A percentile compares a stretch with the other conserved stretches of the same genome.
Conservation (phyloP, 2,888 invertebrate species). For the Oxystoma pomonae region DNA sequence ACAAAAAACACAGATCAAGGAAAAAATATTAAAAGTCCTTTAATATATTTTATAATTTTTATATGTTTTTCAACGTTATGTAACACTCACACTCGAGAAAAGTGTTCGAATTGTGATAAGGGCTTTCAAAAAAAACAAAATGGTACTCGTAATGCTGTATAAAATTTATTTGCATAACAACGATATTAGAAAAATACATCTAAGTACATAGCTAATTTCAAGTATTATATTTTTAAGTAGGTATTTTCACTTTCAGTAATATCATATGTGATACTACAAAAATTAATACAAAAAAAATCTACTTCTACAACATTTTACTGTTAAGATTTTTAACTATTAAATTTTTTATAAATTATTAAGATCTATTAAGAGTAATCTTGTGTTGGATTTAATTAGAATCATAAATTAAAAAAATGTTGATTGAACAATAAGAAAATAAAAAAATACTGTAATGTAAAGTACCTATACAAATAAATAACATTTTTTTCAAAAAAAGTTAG, state of each 20-base stretch:
- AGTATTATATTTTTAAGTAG: slow-evolving; percentile 1
- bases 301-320: no score
- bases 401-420: neutral
- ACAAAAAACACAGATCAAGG: no score
- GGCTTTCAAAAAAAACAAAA: no score
- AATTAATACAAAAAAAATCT: slow-evolving; percentile 8
- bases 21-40: no score
- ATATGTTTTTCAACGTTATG: no score
- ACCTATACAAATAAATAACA: neutral
- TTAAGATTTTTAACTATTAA: no score
- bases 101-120: no score
- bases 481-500: neutral
- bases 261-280: neutral
- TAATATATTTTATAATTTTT: no score
- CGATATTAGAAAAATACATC: slow-evolving; percentile 23
- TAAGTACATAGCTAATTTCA: slow-evolving; percentile 6
- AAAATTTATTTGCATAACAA: slow-evolving; percentile 42
- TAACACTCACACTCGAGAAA: no score
- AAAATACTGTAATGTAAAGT: neutral
- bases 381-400: neutral
- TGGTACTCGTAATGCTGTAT: neutral
- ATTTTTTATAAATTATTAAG: neutral
- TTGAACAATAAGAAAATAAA: neutral
- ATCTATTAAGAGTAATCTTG: neutral
- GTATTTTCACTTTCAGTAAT: slow-evolving; percentile 1